A percentile compares a stretch with the other conserved stretches of the same genome.
Evolutionary conservation across 2,797 vertebrate genomes (phyloP).

Genomic region (Crax fasciolata): DNA sequence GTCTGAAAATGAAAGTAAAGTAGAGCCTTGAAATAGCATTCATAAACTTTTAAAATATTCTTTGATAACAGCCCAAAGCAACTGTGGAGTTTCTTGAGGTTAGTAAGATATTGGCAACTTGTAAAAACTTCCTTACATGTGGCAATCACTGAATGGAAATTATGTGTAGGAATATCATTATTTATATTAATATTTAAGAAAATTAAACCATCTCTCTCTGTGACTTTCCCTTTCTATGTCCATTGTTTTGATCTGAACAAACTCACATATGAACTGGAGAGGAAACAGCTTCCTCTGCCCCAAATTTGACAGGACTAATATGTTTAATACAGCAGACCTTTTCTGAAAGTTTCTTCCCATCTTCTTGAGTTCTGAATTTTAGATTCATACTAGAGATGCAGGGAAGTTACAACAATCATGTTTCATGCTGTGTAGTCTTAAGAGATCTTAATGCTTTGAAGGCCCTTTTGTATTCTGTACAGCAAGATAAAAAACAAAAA

Average conservation of each 20-base stretch:
- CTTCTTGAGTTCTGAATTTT: neutral
- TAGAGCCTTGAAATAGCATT: neutral
- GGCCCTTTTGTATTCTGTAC: neutral
- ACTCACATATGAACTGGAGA: neutral
- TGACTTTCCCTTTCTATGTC: neutral
- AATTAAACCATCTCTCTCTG: neutral
- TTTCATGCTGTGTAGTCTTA: neutral
- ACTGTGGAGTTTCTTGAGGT: neutral
- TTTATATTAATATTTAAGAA: neutral
- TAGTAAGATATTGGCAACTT: neutral
- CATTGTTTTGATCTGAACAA: neutral
- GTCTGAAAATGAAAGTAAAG: neutral
- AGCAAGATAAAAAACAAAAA: neutral
- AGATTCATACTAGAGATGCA: neutral
- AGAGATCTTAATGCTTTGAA: conserved; percentile 3
- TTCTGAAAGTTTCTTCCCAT: neutral
- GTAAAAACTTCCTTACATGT: neutral
- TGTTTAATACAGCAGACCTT: neutral
- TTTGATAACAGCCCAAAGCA: neutral
- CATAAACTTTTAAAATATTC: neutral
- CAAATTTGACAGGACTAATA: neutral
- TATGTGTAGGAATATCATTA: neutral
- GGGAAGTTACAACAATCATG: neutral
- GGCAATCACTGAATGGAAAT: neutral
- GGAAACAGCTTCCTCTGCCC: neutral